These are phyloP conservation scores for Phyllopteryx taeniolatus DNA, from an alignment of 2,113 vertebrate genomes.

Conservation along the genomic window DNA sequence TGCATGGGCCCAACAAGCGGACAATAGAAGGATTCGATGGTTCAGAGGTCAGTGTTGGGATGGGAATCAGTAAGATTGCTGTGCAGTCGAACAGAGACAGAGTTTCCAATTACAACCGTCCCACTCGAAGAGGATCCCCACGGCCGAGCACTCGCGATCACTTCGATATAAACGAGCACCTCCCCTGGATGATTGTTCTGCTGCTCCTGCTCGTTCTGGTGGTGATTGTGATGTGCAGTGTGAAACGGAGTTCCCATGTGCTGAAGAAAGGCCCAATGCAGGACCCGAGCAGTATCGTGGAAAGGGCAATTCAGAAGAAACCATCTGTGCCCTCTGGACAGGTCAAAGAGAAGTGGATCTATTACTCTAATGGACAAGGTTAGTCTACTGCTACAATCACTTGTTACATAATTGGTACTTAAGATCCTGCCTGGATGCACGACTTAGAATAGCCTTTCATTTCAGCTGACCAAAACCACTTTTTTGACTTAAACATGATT, in stretches of 20 bases:
- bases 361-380: slow-evolving; percentile 93
- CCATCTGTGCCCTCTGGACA: slow-evolving; percentile 67
- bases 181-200: slow-evolving; percentile 98
- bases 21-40: slow-evolving; percentile 64
- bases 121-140: slow-evolving; percentile 79
- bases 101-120: slow-evolving; percentile 64
- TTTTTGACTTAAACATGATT: too few species aligned
- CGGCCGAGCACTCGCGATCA: slow-evolving; percentile 79
- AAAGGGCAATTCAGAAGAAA: slow-evolving; percentile 90
- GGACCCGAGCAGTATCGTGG: slow-evolving; percentile 91
- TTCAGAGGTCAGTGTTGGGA: slow-evolving; percentile 53
- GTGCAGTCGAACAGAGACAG: slow-evolving; percentile 46
- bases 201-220: slow-evolving; percentile 90
- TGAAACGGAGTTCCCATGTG: slow-evolving; percentile 88
- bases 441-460: too few species aligned
- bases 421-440: too few species aligned
- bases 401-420: not conserved
- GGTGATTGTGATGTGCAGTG: slow-evolving; percentile 90
- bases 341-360: slow-evolving; percentile 92
- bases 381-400: slow-evolving; percentile 49
- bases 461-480: too few species aligned
- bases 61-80: slow-evolving; percentile 22
- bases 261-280: slow-evolving; percentile 94
- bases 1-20: slow-evolving; percentile 60
- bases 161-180: slow-evolving; percentile 97